Evolutionary conservation across 2,113 vertebrate species (phyloP).

Genomic region (Polyodon spathula): DNA sequence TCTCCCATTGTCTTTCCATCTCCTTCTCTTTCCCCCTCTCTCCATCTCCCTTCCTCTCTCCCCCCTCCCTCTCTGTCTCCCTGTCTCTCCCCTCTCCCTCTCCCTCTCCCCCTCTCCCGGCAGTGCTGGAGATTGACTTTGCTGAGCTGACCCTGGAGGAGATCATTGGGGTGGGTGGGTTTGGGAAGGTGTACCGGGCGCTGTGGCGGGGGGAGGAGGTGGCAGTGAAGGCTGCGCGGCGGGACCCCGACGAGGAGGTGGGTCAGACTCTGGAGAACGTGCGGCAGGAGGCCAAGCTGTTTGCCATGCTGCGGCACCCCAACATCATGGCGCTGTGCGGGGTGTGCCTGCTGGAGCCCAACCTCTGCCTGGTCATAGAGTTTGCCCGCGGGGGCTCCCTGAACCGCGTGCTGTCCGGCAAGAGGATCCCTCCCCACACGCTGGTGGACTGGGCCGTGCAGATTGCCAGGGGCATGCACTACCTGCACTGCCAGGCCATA

Average conservation of each 20-base stretch:
- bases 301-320: constrained; percentile 87
- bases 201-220: constrained; percentile 86
- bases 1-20: too few species aligned
- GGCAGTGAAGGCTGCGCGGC: constrained; percentile 90
- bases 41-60: too few species aligned
- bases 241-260: constrained; percentile 86
- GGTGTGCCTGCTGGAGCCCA: constrained; percentile 84
- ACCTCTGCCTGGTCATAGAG: constrained; percentile 95
- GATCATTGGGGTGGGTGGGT: constrained; percentile 94
- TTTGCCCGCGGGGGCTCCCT: constrained; percentile 85
- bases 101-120: constrained; percentile 24
- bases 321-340: constrained; percentile 93
- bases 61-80: too few species aligned
- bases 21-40: too few species aligned
- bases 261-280: constrained; percentile 89
- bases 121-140: constrained; percentile 89
- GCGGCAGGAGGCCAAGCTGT: constrained; percentile 92
- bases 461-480: constrained; percentile 87
- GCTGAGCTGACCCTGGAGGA: constrained; percentile 84
- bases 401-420: constrained; percentile 84
- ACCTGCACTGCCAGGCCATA: constrained; percentile 87
- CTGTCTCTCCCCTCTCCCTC: too few species aligned
- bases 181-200: constrained; percentile 92
- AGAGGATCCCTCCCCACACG: constrained; percentile 87
- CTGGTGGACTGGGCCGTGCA: constrained; percentile 97